These are phyloP conservation scores for Chaetops frenatus DNA, from an alignment of 2,113 vertebrate genomes.

Conservation along the genomic window DNA sequence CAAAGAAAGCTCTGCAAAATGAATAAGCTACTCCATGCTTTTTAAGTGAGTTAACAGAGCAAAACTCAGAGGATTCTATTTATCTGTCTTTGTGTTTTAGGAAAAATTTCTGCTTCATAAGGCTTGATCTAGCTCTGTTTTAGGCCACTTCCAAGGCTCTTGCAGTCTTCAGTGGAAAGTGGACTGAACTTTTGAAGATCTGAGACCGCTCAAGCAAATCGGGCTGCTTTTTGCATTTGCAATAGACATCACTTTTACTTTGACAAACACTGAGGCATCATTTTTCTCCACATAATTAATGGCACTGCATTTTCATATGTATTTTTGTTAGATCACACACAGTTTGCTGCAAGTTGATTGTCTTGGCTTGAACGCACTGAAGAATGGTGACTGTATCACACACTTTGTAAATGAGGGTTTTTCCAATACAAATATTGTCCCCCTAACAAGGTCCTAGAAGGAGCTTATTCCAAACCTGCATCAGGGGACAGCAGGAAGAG, in stretches of 20 bases:
- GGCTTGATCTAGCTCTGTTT: neutral
- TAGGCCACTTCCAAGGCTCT: neutral
- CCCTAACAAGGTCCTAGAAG: neutral
- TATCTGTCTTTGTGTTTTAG: neutral
- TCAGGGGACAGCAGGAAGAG: neutral
- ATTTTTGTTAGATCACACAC: neutral
- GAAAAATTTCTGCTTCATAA: neutral
- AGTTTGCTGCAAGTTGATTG: neutral
- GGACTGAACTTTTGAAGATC: neutral
- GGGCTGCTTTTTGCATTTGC: neutral
- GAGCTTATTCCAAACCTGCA: neutral
- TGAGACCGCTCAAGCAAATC: neutral
- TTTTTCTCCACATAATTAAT: neutral
- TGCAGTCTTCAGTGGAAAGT: neutral
- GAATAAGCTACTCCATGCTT: neutral
- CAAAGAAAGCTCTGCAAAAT: neutral
- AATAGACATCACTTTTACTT: neutral
- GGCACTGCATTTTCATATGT: neutral
- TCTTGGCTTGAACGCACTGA: neutral
- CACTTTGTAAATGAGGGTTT: neutral
- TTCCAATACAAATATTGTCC: neutral
- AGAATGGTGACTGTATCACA: neutral
- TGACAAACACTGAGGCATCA: neutral
- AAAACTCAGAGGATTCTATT: neutral
- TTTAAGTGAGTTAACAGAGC: slow-evolving; percentile 36